These are phyloP conservation scores for Drosophila paulistorum DNA, from an alignment of 1,140 invertebrate species.

Conservation along the genomic window DNA sequence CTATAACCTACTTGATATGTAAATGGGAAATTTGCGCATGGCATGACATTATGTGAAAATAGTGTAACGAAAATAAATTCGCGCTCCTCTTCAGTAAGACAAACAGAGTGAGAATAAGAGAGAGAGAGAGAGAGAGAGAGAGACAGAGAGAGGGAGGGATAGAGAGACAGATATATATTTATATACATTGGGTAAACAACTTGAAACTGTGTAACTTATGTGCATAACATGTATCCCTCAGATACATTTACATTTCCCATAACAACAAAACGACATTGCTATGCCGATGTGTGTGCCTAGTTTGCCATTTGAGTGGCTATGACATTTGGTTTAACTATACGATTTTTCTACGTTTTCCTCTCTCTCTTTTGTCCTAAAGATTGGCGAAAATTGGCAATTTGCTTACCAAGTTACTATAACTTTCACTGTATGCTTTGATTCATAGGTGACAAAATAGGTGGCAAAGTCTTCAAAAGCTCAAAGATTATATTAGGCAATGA, in stretches of 20 bases:
- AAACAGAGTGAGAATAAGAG: background rate
- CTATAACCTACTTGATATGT: conserved; percentile 26
- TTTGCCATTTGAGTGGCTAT: conserved; percentile 8
- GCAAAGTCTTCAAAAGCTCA: too few species aligned
- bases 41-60: conserved; percentile 27
- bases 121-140: too few species aligned
- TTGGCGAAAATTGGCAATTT: too few species aligned
- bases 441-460: too few species aligned
- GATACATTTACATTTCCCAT: conserved; percentile 31
- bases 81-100: background rate
- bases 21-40: conserved; percentile 26
- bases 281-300: conserved; percentile 12
- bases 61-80: conserved; percentile 19
- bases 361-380: too few species aligned
- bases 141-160: background rate
- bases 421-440: too few species aligned
- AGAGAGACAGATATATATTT: background rate
- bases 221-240: conserved; percentile 17
- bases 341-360: background rate
- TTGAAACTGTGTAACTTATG: conserved; percentile 18
- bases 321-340: conserved; percentile 1
- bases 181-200: conserved; percentile 11
- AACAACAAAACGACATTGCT: conserved; percentile 26
- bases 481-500: too few species aligned
- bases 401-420: too few species aligned